phyloP scores from a whole-genome alignment of 2,113 vertebrate genomes.

The Eurystomus gularis region DNA sequence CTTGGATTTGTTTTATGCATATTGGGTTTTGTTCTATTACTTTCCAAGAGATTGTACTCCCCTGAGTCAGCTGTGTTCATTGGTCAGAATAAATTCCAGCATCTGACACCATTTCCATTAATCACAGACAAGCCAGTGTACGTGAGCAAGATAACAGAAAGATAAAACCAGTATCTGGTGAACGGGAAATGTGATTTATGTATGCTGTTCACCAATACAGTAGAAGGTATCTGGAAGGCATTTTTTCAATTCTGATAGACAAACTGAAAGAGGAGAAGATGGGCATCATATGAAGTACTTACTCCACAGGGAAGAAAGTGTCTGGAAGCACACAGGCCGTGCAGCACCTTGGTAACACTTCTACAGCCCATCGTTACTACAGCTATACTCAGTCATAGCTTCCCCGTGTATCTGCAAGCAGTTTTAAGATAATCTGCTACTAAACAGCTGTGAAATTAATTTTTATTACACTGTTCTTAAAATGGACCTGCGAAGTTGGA shows the following conservation, averaged over 20 bases:
- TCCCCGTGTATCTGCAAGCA: background rate
- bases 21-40: constrained; percentile 80
- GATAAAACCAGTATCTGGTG: constrained; percentile 57
- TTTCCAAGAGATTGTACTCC: constrained; percentile 77
- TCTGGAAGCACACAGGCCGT: background rate
- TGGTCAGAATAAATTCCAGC: constrained; percentile 82
- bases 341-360: background rate
- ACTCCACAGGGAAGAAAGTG: background rate
- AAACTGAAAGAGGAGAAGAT: constrained; percentile 1
- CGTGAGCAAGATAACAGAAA: constrained; percentile 74
- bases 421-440: background rate
- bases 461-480: constrained; percentile 1
- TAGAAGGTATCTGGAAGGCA: constrained; percentile 10
- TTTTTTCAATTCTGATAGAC: constrained; percentile 16
- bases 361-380: background rate
- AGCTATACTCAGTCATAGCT: background rate
- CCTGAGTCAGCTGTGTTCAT: constrained; percentile 79
- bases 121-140: constrained; percentile 72
- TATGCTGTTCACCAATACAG: constrained; percentile 53
- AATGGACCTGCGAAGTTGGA: background rate
- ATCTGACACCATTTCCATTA: constrained; percentile 81
- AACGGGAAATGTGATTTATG: constrained; percentile 54
- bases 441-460: constrained; percentile 1
- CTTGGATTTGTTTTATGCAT: constrained; percentile 82
- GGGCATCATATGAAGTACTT: background rate